Evolutionary conservation across 1,140 invertebrate species (phyloP).

Genomic region (Aricia agestis): DNA sequence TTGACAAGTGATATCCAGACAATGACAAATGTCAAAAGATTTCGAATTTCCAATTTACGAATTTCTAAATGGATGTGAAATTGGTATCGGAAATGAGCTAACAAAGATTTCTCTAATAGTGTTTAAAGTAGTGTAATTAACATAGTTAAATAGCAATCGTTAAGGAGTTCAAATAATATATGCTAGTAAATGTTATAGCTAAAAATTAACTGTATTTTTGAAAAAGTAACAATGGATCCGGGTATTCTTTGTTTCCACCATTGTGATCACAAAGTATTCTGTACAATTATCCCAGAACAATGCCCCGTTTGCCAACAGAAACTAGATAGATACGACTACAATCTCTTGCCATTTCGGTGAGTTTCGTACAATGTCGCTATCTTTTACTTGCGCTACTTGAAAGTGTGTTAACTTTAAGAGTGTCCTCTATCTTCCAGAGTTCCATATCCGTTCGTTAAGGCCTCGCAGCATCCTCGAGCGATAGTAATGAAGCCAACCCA

Average conservation of each 20-base stretch:
- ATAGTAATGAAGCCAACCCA: constrained; percentile 87
- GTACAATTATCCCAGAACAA: constrained; percentile 81
- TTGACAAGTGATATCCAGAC: not conserved
- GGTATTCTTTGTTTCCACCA: constrained; percentile 90
- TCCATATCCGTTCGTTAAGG: constrained; percentile 86
- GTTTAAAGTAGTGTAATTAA: constrained; percentile 4
- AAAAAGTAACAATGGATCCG: constrained; percentile 77
- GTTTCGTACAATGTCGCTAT: constrained; percentile 26
- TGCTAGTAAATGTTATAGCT: not conserved
- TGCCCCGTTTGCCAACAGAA: constrained; percentile 83
- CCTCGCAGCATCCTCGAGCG: constrained; percentile 83
- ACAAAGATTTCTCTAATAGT: constrained; percentile 2
- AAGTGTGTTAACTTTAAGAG: constrained; percentile 37
- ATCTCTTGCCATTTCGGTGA: constrained; percentile 84
- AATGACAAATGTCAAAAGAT: not conserved
- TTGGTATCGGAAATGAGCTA: constrained; percentile 13
- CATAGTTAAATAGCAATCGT: not conserved
- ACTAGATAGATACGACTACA: constrained; percentile 78
- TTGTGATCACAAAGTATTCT: constrained; percentile 87
- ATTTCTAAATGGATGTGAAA: constrained; percentile 6
- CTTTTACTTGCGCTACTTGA: constrained; percentile 8
- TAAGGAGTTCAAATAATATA: not conserved
- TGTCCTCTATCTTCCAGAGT: constrained; percentile 75
- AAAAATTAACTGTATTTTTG: constrained; percentile 10
- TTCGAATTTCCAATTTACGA: not conserved